Conservation (phyloP, 2,797 vertebrate genomes). For the Acanthurus leucopareius region DNA sequence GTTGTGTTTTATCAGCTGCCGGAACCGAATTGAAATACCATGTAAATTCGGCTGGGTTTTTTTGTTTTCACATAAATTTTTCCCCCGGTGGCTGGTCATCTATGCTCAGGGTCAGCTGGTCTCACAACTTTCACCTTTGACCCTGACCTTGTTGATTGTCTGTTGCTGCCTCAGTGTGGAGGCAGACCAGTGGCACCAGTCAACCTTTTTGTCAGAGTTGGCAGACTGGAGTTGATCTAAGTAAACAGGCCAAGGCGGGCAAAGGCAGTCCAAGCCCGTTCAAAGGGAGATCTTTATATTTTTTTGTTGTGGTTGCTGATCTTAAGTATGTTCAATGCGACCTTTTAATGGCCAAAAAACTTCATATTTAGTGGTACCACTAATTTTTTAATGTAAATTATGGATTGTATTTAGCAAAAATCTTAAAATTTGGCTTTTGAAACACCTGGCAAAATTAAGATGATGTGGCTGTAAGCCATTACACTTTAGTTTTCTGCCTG, state of each 20-base stretch:
- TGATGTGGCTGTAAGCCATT: neutral
- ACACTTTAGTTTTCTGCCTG: neutral
- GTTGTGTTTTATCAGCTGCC: neutral
- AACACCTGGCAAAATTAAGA: neutral
- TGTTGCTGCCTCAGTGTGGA: constrained; percentile 32
- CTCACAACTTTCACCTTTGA: constrained; percentile 42
- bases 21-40: neutral
- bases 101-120: constrained; percentile 12
- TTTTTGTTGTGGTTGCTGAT: neutral
- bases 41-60: constrained; percentile 6
- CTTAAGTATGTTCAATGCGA: too few species aligned
- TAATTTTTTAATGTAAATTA: neutral
- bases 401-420: neutral
- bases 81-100: neutral
- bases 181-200: constrained; percentile 52
- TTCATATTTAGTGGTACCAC: too few species aligned
- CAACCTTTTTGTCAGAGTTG: neutral
- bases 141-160: constrained; percentile 32
- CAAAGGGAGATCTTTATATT: neutral
- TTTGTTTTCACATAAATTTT: neutral
- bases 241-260: neutral
- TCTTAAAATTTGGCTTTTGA: neutral
- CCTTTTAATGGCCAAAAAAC: too few species aligned
- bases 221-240: neutral
- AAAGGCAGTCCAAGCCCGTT: neutral